Evolutionary conservation across 2,113 vertebrate genomes (phyloP).

Genomic region (Elachura formosa): DNA sequence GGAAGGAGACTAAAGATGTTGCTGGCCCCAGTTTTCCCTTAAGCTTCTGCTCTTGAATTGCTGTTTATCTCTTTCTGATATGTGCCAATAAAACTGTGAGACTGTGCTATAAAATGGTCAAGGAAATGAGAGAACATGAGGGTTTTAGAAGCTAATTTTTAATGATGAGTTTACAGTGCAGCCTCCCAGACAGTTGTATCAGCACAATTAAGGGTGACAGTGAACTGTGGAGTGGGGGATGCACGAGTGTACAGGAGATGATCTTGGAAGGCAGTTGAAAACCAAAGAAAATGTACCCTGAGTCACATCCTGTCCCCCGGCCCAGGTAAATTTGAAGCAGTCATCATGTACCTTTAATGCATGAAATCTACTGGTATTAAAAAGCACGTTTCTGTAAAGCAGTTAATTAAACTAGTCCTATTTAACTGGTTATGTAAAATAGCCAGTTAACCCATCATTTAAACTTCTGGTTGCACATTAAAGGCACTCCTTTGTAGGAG

Average conservation of each 20-base stretch:
- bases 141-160: constrained; percentile 15
- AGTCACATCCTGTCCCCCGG: background rate
- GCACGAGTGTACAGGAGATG: fast-evolving
- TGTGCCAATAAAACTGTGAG: background rate
- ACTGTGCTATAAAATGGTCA: background rate
- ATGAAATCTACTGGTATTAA: background rate
- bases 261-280: background rate
- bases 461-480: background rate
- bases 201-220: background rate
- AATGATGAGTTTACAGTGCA: background rate
- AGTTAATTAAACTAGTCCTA: background rate
- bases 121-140: constrained; percentile 25
- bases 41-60: background rate
- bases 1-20: background rate
- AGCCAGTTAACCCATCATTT: background rate
- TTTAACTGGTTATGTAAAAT: constrained; percentile 5
- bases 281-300: background rate
- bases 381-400: background rate
- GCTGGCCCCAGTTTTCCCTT: background rate
- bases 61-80: background rate
- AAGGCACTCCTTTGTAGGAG: background rate
- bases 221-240: fast-evolving
- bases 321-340: background rate
- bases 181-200: background rate
- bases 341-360: background rate